phyloP scores from a whole-genome alignment of 2,113 vertebrate genomes.

The Corvus hawaiiensis region DNA sequence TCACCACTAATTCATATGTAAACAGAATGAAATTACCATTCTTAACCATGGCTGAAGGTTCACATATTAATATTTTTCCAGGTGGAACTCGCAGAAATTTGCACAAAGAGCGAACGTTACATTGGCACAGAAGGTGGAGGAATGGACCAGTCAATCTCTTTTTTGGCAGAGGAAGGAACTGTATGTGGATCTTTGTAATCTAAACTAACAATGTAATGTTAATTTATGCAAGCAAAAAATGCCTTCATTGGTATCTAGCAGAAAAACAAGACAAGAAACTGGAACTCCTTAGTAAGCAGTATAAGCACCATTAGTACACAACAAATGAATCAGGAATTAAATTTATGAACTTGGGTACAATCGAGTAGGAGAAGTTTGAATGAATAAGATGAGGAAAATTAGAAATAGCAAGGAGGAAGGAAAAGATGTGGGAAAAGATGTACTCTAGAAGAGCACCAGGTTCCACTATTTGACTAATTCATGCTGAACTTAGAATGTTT shows the following conservation, averaged over 20 bases:
- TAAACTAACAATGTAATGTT: background rate
- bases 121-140: conserved; percentile 97
- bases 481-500: background rate
- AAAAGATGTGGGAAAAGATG: background rate
- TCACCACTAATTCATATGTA: background rate
- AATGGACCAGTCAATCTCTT: conserved; percentile 98
- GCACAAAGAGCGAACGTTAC: conserved; percentile 87
- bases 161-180: conserved; percentile 91
- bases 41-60: background rate
- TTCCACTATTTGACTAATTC: background rate
- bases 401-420: background rate
- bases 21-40: background rate
- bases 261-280: background rate
- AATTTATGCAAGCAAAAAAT: background rate
- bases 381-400: background rate
- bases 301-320: background rate
- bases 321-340: background rate
- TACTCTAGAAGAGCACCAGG: background rate
- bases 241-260: background rate
- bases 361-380: background rate
- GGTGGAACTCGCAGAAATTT: conserved; percentile 90
- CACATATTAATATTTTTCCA: conserved; percentile 47
- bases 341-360: background rate
- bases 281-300: background rate
- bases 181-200: conserved; percentile 71